Percentiles rank a stretch among this genome's conserved stretches.
phyloP scores from a whole-genome alignment of 2,113 vertebrate species.

The Protobothrops mucrosquamatus region DNA sequence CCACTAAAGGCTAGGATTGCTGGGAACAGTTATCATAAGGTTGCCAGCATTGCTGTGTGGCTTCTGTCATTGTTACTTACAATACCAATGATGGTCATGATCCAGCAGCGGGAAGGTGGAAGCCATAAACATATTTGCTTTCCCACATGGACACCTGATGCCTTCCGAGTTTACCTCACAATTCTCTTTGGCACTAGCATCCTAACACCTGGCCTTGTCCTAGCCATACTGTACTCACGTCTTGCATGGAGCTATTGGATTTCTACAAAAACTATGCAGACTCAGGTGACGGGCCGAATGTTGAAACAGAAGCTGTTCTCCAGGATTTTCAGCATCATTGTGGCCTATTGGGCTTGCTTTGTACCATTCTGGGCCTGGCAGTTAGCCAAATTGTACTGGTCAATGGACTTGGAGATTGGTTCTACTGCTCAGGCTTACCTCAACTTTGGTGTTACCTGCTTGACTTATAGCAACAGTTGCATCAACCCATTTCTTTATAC shows the following conservation, averaged over 20 bases:
- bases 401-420: constrained; percentile 63
- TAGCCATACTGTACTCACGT: constrained; percentile 67
- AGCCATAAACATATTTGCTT: constrained; percentile 76
- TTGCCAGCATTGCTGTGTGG: constrained; percentile 72
- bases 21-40: constrained; percentile 38
- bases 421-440: constrained; percentile 74
- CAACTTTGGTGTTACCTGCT: constrained; percentile 82
- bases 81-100: constrained; percentile 85
- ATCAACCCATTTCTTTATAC: constrained; percentile 84
- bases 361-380: constrained; percentile 90
- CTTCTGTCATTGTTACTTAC: constrained; percentile 69
- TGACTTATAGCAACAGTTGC: constrained; percentile 86
- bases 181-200: constrained; percentile 78
- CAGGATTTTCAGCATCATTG: constrained; percentile 78
- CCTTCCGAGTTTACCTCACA: constrained; percentile 76
- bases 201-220: constrained; percentile 72
- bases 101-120: constrained; percentile 67
- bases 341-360: constrained; percentile 84
- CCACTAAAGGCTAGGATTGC: constrained; percentile 66
- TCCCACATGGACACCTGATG: constrained; percentile 76
- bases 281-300: neutral
- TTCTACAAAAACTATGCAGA: constrained; percentile 16
- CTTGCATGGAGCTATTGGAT: constrained; percentile 68
- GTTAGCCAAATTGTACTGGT: constrained; percentile 71
- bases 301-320: constrained; percentile 68